Conservation (phyloP, 2,113 vertebrate species). For the Leptosomus discolor region DNA sequence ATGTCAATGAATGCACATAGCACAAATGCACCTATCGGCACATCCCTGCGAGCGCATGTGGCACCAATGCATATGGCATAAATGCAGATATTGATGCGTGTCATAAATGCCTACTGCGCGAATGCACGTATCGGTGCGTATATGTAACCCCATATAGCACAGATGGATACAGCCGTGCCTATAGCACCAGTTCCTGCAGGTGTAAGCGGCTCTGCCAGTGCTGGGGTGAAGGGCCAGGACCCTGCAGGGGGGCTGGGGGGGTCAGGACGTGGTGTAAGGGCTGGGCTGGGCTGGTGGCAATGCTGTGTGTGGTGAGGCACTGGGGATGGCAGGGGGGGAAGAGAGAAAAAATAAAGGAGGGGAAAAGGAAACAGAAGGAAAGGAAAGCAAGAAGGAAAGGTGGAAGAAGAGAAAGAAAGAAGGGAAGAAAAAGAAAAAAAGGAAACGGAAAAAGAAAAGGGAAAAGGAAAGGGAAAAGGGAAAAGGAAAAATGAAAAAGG, state of each 20-base stretch:
- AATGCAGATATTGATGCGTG: not conserved
- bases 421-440: rapidly evolving
- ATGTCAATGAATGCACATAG: rapidly evolving
- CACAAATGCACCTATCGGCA: rapidly evolving
- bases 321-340: not conserved
- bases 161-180: rapidly evolving
- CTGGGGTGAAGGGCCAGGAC: not conserved
- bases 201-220: not conserved
- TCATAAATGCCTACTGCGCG: not conserved
- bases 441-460: rapidly evolving
- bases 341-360: too few relatives aligned
- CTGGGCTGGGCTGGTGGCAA: not conserved
- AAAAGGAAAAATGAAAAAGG: rapidly evolving
- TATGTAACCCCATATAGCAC: rapidly evolving
- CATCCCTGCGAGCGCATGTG: rapidly evolving
- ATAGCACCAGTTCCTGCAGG: not conserved
- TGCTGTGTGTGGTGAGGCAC: not conserved
- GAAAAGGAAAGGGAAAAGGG: rapidly evolving
- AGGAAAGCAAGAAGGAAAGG: too few relatives aligned
- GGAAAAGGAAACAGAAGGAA: not conserved
- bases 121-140: rapidly evolving
- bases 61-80: not conserved
- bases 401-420: too few relatives aligned
- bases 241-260: rapidly evolving
- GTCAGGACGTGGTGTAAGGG: not conserved